Evolutionary conservation across 2,113 vertebrate genomes (phyloP).

Genomic region (Alaudala cheleensis): DNA sequence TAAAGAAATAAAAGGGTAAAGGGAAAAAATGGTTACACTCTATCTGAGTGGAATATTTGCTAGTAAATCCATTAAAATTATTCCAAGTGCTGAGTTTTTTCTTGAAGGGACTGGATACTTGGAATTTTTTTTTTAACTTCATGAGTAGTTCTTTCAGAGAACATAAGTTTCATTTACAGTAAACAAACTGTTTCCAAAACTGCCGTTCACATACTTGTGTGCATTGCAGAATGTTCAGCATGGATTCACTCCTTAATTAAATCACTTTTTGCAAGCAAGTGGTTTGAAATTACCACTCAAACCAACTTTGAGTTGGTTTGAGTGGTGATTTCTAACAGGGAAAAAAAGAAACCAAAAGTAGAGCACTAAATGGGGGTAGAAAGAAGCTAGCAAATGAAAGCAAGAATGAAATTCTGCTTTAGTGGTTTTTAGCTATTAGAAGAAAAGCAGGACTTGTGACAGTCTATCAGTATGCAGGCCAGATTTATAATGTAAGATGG

Average conservation of each 20-base stretch:
- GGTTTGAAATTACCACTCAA: not conserved
- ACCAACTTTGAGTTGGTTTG: not conserved
- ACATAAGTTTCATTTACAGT: not conserved
- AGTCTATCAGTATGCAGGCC: not conserved
- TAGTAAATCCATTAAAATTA: not conserved
- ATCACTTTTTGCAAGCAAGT: not conserved
- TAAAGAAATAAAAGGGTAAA: not conserved
- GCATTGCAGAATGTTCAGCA: not conserved
- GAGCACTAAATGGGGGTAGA: not conserved
- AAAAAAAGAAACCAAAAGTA: not conserved
- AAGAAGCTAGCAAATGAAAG: not conserved
- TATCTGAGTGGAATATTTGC: not conserved
- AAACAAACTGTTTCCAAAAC: not conserved
- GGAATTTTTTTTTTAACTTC: not conserved
- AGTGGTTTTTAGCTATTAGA: not conserved
- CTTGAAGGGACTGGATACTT: not conserved
- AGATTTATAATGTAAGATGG: not conserved
- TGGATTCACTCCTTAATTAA: not conserved
- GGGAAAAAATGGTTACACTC: not conserved
- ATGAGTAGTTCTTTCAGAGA: not conserved
- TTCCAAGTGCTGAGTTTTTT: not conserved
- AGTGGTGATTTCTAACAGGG: not conserved
- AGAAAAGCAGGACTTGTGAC: not conserved
- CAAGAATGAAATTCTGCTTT: not conserved
- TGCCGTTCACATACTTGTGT: not conserved